These are phyloP conservation scores for Brenthis hecate DNA, from an alignment of 2,888 invertebrate species.

Conservation along the genomic window DNA sequence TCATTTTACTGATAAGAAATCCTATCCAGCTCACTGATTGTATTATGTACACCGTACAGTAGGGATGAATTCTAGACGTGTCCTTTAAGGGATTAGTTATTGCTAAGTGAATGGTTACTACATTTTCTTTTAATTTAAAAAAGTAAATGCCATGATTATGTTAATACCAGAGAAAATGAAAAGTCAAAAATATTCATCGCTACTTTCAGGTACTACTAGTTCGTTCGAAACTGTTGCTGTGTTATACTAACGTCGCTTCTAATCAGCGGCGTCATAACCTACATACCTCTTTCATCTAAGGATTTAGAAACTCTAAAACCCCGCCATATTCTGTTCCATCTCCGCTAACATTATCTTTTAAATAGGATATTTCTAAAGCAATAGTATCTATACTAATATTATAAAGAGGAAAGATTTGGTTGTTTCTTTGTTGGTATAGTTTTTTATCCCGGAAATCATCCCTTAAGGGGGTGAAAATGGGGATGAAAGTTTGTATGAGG, in stretches of 20 bases:
- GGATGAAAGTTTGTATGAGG: too few species aligned
- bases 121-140: too few species aligned
- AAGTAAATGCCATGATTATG: not conserved
- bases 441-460: too few species aligned
- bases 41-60: too few species aligned
- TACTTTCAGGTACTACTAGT: not conserved
- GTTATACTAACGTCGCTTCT: conserved; percentile 17
- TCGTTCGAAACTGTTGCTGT: conserved; percentile 12
- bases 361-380: not conserved
- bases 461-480: too few species aligned
- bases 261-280: conserved; percentile 22
- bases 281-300: conserved; percentile 15
- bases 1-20: too few species aligned
- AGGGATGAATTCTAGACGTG: too few species aligned
- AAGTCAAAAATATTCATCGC: conserved; percentile 1
- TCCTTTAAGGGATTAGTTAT: too few species aligned
- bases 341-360: conserved; percentile 5
- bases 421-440: too few species aligned
- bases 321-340: not conserved
- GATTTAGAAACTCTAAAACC: conserved; percentile 12
- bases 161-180: conserved; percentile 2
- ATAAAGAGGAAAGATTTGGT: too few species aligned
- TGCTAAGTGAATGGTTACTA: too few species aligned
- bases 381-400: not conserved
- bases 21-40: too few species aligned